phyloP scores from a whole-genome alignment of 2,888 invertebrate species.

The Nineta flava region DNA sequence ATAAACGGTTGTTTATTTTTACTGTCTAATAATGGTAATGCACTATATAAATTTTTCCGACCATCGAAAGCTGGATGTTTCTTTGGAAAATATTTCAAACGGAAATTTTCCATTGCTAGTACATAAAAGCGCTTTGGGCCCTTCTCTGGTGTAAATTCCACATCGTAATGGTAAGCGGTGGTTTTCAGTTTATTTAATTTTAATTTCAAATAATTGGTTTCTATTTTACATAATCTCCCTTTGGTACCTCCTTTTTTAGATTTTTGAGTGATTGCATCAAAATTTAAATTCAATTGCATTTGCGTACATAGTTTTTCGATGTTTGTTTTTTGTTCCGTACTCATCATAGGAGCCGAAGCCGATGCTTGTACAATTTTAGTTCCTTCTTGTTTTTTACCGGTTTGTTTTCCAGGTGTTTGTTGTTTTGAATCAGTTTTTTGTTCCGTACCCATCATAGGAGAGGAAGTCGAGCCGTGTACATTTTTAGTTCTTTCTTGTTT shows the following conservation, averaged over 20 bases:
- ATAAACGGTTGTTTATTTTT: constrained; percentile 15
- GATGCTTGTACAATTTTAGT: not conserved
- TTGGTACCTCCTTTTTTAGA: constrained; percentile 19
- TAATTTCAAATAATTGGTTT: constrained; percentile 50
- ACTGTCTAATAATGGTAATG: constrained; percentile 28
- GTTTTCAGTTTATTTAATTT: constrained; percentile 29
- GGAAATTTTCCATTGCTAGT: constrained; percentile 23
- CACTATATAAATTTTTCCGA: constrained; percentile 45
- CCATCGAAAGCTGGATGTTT: constrained; percentile 56
- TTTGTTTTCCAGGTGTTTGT: too few species aligned
- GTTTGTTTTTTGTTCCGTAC: not conserved
- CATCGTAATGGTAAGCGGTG: constrained; percentile 64
- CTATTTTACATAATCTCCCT: constrained; percentile 31
- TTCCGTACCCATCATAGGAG: not conserved
- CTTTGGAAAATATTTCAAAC: constrained; percentile 25
- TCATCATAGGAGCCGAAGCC: not conserved
- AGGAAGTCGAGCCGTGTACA: not conserved
- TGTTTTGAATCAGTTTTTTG: not conserved
- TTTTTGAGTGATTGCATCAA: constrained; percentile 14
- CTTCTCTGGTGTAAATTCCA: constrained; percentile 41
- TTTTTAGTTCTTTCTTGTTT: too few species aligned
- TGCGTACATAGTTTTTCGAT: not conserved
- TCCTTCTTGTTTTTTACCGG: not conserved
- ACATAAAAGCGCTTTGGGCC: constrained; percentile 50
- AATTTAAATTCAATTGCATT: not conserved